Evolutionary conservation across 2,888 invertebrate species (phyloP).

Genomic region (Metalampra italica): DNA sequence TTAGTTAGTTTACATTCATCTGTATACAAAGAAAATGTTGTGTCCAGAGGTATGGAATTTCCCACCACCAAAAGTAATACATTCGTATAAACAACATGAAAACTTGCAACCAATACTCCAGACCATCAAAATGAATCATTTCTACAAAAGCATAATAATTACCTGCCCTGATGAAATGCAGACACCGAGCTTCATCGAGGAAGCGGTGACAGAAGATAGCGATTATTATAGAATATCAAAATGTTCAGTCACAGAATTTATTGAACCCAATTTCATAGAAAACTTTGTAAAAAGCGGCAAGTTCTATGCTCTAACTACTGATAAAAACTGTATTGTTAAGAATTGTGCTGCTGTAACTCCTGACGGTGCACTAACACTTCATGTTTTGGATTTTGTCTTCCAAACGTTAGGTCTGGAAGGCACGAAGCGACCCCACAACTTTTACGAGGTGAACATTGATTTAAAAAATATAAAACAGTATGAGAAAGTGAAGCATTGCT

Average conservation of each 20-base stretch:
- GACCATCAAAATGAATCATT: conserved; percentile 45
- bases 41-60: conserved; percentile 63
- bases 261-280: conserved; percentile 51
- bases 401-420: conserved; percentile 68
- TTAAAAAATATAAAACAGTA: conserved; percentile 35
- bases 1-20: too few species aligned
- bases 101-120: conserved; percentile 31
- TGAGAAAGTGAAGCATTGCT: conserved; percentile 33
- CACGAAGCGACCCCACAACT: conserved; percentile 45
- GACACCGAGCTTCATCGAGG: conserved; percentile 42
- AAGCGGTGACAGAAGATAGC: conserved; percentile 46
- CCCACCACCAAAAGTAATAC: conserved; percentile 53
- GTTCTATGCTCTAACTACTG: conserved; percentile 46
- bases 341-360: conserved; percentile 59
- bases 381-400: conserved; percentile 47
- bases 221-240: conserved; percentile 53
- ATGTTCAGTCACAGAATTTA: conserved; percentile 47
- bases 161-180: conserved; percentile 61
- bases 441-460: conserved; percentile 52
- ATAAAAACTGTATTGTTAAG: conserved; percentile 51
- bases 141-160: conserved; percentile 58
- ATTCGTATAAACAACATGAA: conserved; percentile 31
- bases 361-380: conserved; percentile 51
- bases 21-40: conserved; percentile 34
- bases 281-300: conserved; percentile 56